Conservation (phyloP, 2,797 vertebrate genomes). For the Pangasius djambal region DNA sequence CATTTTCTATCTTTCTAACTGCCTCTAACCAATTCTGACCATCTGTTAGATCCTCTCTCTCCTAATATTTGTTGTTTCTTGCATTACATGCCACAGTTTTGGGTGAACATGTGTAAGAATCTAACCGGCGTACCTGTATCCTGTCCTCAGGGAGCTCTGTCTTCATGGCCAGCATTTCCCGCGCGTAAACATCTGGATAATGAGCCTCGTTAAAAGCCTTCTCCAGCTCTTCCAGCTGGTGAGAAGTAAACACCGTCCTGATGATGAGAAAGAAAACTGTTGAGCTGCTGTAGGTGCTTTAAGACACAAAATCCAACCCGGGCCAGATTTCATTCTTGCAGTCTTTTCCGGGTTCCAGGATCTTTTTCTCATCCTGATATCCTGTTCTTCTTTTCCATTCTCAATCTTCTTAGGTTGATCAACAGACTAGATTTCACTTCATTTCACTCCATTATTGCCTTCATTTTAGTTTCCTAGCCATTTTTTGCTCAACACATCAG, state of each 20-base stretch:
- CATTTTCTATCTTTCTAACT: background rate
- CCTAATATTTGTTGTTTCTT: background rate
- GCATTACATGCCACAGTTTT: background rate
- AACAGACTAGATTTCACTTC: no score
- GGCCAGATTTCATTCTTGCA: background rate
- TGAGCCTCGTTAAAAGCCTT: constrained; percentile 94
- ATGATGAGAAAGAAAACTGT: background rate
- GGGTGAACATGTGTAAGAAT: background rate
- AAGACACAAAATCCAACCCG: background rate
- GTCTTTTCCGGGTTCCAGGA: background rate
- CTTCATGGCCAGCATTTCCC: constrained; percentile 94
- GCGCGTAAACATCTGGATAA: constrained; percentile 91
- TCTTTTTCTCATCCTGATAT: background rate
- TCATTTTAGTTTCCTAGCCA: background rate
- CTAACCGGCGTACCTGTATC: constrained; percentile 81
- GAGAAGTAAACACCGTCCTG: constrained; percentile 93
- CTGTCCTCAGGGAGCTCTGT: constrained; percentile 93
- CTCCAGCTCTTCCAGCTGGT: constrained; percentile 93
- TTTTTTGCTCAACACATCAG: background rate
- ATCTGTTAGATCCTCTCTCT: background rate
- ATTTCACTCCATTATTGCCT: background rate
- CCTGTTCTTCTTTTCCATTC: background rate
- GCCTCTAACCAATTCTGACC: background rate
- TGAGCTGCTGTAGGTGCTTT: background rate
- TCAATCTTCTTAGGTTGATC: no score